Evolutionary conservation across 2,797 vertebrate species (phyloP).

Genomic region (Linurgus olivaceus): DNA sequence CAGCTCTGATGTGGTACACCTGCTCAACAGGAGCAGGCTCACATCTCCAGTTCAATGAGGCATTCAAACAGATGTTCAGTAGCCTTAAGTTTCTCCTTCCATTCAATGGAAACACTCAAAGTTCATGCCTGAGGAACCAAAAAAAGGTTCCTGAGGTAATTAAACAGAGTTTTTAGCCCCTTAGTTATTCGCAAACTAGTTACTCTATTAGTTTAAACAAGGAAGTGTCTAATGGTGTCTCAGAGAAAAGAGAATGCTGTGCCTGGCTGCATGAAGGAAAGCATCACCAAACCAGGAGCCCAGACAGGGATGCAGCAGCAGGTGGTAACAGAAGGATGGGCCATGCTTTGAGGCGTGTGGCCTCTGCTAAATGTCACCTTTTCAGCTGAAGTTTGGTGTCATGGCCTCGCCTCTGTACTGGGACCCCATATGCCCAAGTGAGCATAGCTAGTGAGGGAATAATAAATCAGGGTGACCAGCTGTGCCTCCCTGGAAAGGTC

Average conservation of each 20-base stretch:
- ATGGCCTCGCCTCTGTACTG: neutral
- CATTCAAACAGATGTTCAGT: neutral
- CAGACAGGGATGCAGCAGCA: neutral
- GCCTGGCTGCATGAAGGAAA: neutral
- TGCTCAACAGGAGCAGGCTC: neutral
- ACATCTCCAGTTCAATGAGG: neutral
- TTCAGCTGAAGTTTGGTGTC: neutral
- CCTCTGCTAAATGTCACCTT: neutral
- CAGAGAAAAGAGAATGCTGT: neutral
- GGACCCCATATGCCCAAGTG: rapidly evolving
- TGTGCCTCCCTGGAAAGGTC: neutral
- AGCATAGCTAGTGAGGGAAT: neutral
- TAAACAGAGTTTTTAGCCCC: neutral
- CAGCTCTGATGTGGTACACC: neutral
- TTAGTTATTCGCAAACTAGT: neutral
- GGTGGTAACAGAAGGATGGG: neutral
- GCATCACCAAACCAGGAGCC: neutral
- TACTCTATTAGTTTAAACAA: neutral
- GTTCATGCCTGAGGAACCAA: neutral
- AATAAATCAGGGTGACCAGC: neutral
- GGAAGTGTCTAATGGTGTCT: neutral
- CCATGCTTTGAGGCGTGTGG: neutral
- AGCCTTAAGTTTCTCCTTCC: neutral
- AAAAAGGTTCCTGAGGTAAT: neutral
- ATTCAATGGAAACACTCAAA: neutral